Evolutionary conservation across 2,888 invertebrate genomes (phyloP).

Genomic region (Synanthedon myopaeformis): DNA sequence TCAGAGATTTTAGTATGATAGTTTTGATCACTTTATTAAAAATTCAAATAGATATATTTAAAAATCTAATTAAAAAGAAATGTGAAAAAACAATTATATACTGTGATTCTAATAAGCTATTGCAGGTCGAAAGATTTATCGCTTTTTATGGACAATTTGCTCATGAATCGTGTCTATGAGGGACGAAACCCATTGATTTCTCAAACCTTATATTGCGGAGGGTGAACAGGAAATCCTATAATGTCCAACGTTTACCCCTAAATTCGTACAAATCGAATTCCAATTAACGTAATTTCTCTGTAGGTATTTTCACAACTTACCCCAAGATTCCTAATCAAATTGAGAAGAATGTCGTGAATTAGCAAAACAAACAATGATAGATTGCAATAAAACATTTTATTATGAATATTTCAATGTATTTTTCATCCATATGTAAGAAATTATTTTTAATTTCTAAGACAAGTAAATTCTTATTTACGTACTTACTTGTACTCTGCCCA

Average conservation of each 20-base stretch:
- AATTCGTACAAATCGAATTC: conserved; percentile 42
- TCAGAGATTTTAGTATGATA: too few relatives aligned
- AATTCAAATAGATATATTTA: too few relatives aligned
- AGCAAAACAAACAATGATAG: neutral
- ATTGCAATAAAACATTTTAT: neutral
- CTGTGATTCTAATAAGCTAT: too few relatives aligned
- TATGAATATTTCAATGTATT: neutral
- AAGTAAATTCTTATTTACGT: too few relatives aligned
- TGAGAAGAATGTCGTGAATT: neutral
- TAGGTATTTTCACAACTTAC: conserved; percentile 13
- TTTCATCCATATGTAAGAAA: too few relatives aligned
- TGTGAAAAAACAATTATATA: too few relatives aligned
- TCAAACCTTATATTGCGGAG: conserved; percentile 40
- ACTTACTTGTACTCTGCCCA: too few relatives aligned
- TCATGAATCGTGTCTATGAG: neutral
- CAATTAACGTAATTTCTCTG: conserved; percentile 27
- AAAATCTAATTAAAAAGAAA: too few relatives aligned
- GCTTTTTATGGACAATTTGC: conserved; percentile 2
- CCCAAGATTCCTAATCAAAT: neutral
- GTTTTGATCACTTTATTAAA: too few relatives aligned
- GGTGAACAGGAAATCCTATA: conserved; percentile 50
- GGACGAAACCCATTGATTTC: conserved; percentile 38
- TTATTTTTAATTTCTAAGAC: too few relatives aligned
- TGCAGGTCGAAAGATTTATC: neutral
- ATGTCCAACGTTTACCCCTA: conserved; percentile 32